Evolutionary conservation across 2,888 invertebrate genomes (phyloP).

Genomic region (Sicus ferrugineus): DNA sequence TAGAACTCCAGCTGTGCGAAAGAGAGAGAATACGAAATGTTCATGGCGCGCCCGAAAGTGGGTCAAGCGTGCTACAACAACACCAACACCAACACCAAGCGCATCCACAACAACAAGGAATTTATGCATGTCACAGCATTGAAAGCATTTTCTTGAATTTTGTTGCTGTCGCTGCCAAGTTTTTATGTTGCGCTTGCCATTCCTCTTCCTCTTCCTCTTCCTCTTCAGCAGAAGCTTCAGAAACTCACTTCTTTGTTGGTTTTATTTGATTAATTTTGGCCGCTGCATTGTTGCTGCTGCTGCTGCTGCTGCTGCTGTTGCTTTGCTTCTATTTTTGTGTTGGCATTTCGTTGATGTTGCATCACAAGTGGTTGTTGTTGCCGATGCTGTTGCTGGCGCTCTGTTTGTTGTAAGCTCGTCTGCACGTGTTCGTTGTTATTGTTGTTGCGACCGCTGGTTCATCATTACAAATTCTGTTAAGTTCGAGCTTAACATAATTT

Average conservation of each 20-base stretch:
- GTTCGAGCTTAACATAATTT: too few relatives aligned
- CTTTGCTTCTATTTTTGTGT: not conserved
- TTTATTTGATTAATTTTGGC: not conserved
- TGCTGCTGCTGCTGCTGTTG: not conserved
- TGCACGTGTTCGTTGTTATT: not conserved
- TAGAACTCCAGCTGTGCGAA: not conserved
- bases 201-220: not conserved
- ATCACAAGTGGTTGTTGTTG: not conserved
- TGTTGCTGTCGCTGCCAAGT: not conserved
- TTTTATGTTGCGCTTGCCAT: not conserved
- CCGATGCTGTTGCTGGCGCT: not conserved
- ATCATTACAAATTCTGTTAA: too few relatives aligned
- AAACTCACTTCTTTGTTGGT: not conserved
- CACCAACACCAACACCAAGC: not conserved
- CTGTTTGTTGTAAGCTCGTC: not conserved
- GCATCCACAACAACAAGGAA: constrained; percentile 2
- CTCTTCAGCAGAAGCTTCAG: not conserved
- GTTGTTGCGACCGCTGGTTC: not conserved
- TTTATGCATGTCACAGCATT: constrained; percentile 20
- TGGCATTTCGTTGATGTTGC: not conserved
- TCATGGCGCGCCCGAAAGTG: not conserved
- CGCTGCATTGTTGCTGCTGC: not conserved
- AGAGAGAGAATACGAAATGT: not conserved
- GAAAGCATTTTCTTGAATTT: not conserved
- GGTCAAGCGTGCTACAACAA: constrained; percentile 19